Base-by-base conservation (phyloP, 2,888 invertebrate species). In the Mylabris sibirica region DNA sequence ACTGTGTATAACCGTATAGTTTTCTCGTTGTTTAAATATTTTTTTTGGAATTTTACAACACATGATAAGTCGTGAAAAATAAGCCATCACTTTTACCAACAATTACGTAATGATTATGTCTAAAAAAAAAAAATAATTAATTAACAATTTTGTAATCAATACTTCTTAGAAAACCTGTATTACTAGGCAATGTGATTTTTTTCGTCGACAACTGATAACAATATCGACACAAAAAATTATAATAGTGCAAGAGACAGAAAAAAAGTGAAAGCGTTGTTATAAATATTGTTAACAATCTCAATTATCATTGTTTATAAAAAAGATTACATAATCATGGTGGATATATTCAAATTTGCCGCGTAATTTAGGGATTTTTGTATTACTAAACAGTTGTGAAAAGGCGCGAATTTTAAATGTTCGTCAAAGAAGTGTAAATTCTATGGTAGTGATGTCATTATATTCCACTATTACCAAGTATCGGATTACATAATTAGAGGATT, bases 371-470 rank as follows among this genome's bases (percentile, higher is more conserved):
- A 30, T 35, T 35, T 60, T 35, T 8, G 34, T 14, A 2, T 57
- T 57, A 1, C 59, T 14, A 2, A 1, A 26, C 17, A 44, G 6
- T n/a, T 11, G 2, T 2, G n/a, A 1, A 44, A 1, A 20, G 9
- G 49, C 49, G 49, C 20, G 20, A 20, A 53, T 11, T 53, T 53
- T 11, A 4, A 53, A 49, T 17, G 11, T 3, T 5, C 41, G 5
- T 20, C 62, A 63, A 30, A 60, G 61, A 53, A 44, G n/a, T 61
- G 63, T 59, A 64, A 69, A 69, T 69, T 63, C 61, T 63, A 61
- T 12, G 57, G 61, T 53, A 66, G 69, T 69, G 69, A 69, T 59
- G 64, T 66, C 66, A 69, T 64, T 64, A 64, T 41, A 57, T 64
- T 20, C 60, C 64, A 66, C 49, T 20, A 20, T 49, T 8, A 44